Base-by-base conservation (phyloP, 2,888 invertebrate species). In the Candidula unifasciata region DNA sequence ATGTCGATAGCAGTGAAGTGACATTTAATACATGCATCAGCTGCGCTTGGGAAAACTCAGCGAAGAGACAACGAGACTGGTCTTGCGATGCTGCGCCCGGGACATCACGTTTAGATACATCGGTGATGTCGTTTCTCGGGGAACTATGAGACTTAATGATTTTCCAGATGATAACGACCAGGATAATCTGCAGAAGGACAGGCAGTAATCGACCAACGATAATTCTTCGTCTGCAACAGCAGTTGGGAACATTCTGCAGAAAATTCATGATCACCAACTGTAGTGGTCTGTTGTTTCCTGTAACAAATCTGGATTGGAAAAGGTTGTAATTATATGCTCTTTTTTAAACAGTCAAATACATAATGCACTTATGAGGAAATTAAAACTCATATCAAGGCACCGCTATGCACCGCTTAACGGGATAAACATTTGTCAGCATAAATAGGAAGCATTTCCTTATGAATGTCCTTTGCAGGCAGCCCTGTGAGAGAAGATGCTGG, bases 141-240 rank as follows among this genome's bases (percentile, higher is more conserved):
- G n/a, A 18, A n/a, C 24, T n/a, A 13, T 64, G 60, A n/a, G 82
- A 33, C 30, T 80, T 80, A 10, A 84, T 3, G n/a, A 84, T 60
- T 33, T 27, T n/a, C 84, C 84, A 84, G 21, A 84, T 35, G 0
- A 24, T 24, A 33, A 74, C 30, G 37, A 84, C 74, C 3, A 84
- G 24, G 1, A 84, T 18, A 54, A 84, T 21, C 54, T 84, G 84
- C 6, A 84, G 68, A 24, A 80, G 18, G 8, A 60, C 78, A 13
- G 84, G 73, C n/a, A 60, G 3, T n/a, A 84, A 24, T n/a, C 80
- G 60, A 24, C 24, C 44, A 10, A 35, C 2, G 3, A 71, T 10
- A 33, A 33, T 37, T 52, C 71, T 33, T 13, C 84, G 73, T 2
- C 84, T 37, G 37, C 71, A 84, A 18, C 80, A 27, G 27, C 0